These are phyloP conservation scores for Poecilia velifera DNA, from an alignment of 2,797 vertebrate genomes.

Conservation along the genomic window DNA sequence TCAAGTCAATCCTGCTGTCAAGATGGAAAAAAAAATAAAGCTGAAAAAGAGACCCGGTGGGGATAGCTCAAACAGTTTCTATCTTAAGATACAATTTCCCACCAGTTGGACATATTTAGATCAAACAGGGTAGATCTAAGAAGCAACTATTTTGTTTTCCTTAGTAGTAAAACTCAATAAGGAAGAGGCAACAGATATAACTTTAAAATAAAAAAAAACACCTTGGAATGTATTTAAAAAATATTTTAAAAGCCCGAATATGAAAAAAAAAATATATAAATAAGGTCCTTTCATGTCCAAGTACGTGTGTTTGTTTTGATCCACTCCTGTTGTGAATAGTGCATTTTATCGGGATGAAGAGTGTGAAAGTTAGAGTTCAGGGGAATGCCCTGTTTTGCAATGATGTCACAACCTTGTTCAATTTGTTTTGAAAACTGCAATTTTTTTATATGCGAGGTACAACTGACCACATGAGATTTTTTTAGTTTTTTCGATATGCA, in stretches of 20 bases:
- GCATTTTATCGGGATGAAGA: neutral
- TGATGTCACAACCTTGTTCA: neutral
- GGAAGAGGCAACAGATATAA: neutral
- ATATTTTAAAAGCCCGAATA: too few relatives aligned
- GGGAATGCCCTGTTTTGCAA: neutral
- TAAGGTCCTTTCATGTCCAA: neutral
- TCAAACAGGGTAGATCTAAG: neutral
- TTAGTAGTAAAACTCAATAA: neutral
- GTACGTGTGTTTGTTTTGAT: neutral
- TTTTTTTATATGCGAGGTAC: neutral
- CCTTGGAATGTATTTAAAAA: too few relatives aligned
- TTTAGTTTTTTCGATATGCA: neutral
- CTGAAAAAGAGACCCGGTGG: slow-evolving; percentile 40
- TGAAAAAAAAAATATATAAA: neutral
- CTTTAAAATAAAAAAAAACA: neutral
- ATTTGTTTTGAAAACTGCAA: neutral
- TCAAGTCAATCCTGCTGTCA: slow-evolving; percentile 52
- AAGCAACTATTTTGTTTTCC: neutral
- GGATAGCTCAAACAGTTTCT: slow-evolving; percentile 53
- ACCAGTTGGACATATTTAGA: slow-evolving; percentile 64
- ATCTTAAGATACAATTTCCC: slow-evolving; percentile 56
- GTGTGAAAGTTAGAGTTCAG: neutral
- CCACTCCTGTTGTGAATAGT: neutral
- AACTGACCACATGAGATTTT: neutral
- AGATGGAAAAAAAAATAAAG: slow-evolving; percentile 64